A percentile compares a stretch with the other conserved stretches of the same genome.
Evolutionary conservation across 1,140 invertebrate species (phyloP).

Genomic region (Leptoteleia sp.): DNA sequence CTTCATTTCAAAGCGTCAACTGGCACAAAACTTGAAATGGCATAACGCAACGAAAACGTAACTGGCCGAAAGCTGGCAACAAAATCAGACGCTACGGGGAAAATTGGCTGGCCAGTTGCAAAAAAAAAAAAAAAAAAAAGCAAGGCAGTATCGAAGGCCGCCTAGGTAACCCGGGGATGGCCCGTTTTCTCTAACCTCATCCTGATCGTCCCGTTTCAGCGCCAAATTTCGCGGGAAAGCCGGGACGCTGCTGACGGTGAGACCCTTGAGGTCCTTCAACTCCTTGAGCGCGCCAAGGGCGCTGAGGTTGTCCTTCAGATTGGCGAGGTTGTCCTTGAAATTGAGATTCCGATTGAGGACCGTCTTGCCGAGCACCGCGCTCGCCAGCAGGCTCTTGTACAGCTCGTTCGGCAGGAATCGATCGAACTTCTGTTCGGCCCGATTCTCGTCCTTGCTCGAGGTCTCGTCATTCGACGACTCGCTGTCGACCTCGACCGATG

Average conservation of each 20-base stretch:
- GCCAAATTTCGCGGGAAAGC: constrained; percentile 80
- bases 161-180: too few relatives aligned
- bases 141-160: too few relatives aligned
- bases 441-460: constrained; percentile 73
- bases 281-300: constrained; percentile 77
- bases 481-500: constrained; percentile 79
- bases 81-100: too few relatives aligned
- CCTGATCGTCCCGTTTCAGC: constrained; percentile 76
- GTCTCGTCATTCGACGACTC: constrained; percentile 77
- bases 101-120: too few relatives aligned
- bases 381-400: constrained; percentile 89
- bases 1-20: too few relatives aligned
- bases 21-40: too few relatives aligned
- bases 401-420: constrained; percentile 86
- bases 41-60: too few relatives aligned
- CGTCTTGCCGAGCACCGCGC: constrained; percentile 83
- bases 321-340: constrained; percentile 78
- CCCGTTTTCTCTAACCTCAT: constrained; percentile 75
- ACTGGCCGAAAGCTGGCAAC: too few relatives aligned
- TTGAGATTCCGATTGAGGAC: constrained; percentile 78
- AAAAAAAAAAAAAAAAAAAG: too few relatives aligned
- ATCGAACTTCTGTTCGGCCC: constrained; percentile 80
- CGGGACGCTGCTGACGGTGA: constrained; percentile 78
- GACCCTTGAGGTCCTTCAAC: constrained; percentile 77
- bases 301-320: constrained; percentile 78